Evolutionary conservation across 2,888 invertebrate species (phyloP), one percentile per base, ranked within the genome.

Genomic region (Gisinianus flammeolus): DNA sequence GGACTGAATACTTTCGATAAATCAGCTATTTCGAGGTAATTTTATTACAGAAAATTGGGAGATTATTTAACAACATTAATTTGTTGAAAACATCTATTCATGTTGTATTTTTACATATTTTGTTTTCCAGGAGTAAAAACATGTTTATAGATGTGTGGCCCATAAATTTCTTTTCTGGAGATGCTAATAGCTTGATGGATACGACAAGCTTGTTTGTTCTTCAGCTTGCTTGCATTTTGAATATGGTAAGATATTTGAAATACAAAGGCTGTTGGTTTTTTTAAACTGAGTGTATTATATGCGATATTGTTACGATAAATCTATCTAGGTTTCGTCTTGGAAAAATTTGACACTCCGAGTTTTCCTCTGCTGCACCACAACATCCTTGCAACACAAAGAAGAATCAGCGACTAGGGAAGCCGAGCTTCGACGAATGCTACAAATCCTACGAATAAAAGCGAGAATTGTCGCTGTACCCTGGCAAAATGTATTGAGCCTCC

Each of bases 91-190:
- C n/a, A n/a, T n/a, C n/a, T n/a, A n/a, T n/a, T n/a, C n/a, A n/a
- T n/a, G n/a, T n/a, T n/a, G n/a, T n/a, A n/a, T n/a, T n/a, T n/a
- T n/a, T n/a, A n/a, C n/a, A n/a, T n/a, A n/a, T n/a, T n/a, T n/a
- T n/a, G n/a, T n/a, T n/a, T n/a, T n/a, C 31, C 86, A 92, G 92
- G 66, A 90, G 90, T 22, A 88, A 90, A 0, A 87, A 90, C 74
- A 91, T 91, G 83, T 95, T 93, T 88, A 96, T 99, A 78, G 99
- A 99, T 88, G 97, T 99, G 4, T 99, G 98, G 98, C 95, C 98
- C 0, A 93, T 97, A 0, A 97, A 98, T 87, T 92, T 97, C 83
- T 91, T 97, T 82, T 89, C 91, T 85, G 95, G 92, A 80, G 91
- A 88, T 79, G 91, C 91, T 87, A 92, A 90, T 86, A 94, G 91